phyloP scores from a whole-genome alignment of 2,113 vertebrate species.

The Serilophus lunatus region DNA sequence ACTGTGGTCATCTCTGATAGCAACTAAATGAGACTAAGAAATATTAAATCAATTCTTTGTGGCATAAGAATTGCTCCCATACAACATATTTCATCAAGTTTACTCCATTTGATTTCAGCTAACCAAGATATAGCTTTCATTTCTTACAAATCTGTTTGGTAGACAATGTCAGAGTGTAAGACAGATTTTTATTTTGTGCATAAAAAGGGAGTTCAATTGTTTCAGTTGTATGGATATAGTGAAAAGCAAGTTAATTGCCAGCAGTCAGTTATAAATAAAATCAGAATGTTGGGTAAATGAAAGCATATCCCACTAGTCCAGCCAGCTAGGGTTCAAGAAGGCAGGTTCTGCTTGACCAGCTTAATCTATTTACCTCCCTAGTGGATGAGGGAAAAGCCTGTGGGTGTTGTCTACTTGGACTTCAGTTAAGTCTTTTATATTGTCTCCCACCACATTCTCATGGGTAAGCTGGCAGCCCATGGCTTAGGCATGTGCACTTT shows the following conservation, averaged over 20 bases:
- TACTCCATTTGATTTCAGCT: neutral
- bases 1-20: neutral
- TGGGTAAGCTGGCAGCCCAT: neutral
- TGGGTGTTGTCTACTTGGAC: neutral
- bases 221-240: neutral
- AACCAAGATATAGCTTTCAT: neutral
- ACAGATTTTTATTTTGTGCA: neutral
- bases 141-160: neutral
- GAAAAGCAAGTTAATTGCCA: neutral
- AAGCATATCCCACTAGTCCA: neutral
- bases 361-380: neutral
- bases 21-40: neutral
- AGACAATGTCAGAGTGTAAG: neutral
- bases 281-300: neutral
- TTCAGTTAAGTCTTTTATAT: neutral
- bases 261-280: neutral
- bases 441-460: neutral
- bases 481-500: neutral
- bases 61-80: neutral
- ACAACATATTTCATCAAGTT: neutral
- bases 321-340: neutral
- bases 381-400: neutral
- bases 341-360: neutral
- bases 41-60: neutral
- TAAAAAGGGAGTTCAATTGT: neutral